Base-by-base conservation (phyloP, 2,113 vertebrate species). In the Sarotherodon lohbergeri region DNA sequence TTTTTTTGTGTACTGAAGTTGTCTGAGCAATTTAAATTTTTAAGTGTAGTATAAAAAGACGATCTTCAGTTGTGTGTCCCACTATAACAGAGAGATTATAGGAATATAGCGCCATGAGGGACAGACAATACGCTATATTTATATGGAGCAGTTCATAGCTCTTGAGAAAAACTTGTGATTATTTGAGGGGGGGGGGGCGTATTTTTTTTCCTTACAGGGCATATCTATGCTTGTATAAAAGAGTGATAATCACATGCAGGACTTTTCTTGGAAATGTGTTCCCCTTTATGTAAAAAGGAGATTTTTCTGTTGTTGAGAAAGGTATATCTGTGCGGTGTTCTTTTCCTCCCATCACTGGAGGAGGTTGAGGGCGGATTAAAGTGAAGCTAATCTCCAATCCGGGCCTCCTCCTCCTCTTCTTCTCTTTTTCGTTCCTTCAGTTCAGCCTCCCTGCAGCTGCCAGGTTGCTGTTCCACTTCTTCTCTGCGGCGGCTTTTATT, bases 391-490 rank as follows among this genome's bases (percentile, higher is more conserved):
- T 94, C 94, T 94, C 89, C 82, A 86, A 89, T 93, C 88, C 90
- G 76, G 86, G 86, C 88, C 91, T 95, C 93, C 88, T 90, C 83
- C 61, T 86, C 86, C 27, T 90, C 84, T 11, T 90, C 85, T 59
- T 57, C 59, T 57, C 34, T 11, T 27, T 78, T n/a, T 83, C 84
- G 88, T 87, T 91, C 91, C 92, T 94, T 81, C 86, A 80, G 83
- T 90, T 79, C 68, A 61, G 87, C 81, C 91, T 95, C 92, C 87
- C 52, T 87, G 91, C 95, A 96, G 95, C 95, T 96, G 94, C 95
- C 94, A 94, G 91, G 92, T 92, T 91, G 92, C 89, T 90, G 89
- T 88, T 94, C 94, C 90, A 91, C 93, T 93, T 92, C 92, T 93
- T 88, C 84, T 94, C 85, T 54, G 88, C 91, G 80, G 91, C 91